These are phyloP conservation scores for Ormia ochracea DNA, from an alignment of 2,888 invertebrate species.

Conservation along the genomic window DNA sequence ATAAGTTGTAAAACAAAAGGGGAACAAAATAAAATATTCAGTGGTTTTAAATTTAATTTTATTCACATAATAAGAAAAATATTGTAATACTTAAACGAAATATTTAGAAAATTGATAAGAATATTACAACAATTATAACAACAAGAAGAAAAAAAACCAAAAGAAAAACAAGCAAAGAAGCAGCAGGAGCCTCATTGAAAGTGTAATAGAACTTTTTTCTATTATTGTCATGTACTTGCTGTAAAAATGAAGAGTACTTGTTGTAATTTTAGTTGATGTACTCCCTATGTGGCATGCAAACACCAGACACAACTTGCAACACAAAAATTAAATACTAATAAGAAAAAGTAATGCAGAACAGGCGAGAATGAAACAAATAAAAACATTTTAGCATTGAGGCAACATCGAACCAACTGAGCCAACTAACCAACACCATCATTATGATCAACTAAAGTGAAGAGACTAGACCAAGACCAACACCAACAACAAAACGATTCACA, in stretches of 20 bases:
- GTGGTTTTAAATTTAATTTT: not conserved
- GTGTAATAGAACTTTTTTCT: not conserved
- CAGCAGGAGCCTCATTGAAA: constrained; percentile 1
- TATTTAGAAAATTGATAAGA: not conserved
- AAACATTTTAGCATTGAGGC: not conserved
- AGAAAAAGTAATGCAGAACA: not conserved
- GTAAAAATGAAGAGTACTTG: constrained; percentile 39
- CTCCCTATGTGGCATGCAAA: constrained; percentile 24
- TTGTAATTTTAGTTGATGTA: constrained; percentile 6
- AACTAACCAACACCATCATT: constrained; percentile 5
- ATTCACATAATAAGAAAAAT: not conserved
- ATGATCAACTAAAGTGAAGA: not conserved
- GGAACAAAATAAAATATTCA: not conserved
- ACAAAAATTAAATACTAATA: not conserved
- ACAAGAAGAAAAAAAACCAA: not conserved
- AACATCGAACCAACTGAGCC: constrained; percentile 13
- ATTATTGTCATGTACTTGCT: not conserved
- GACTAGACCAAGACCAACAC: constrained; percentile 28
- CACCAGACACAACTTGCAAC: constrained; percentile 1
- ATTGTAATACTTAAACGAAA: not conserved
- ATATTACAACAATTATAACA: constrained; percentile 3
- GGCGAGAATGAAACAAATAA: constrained; percentile 1
- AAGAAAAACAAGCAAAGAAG: constrained; percentile 1
- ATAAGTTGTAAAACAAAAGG: not conserved
- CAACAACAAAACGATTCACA: constrained; percentile 33